Conservation (phyloP, 2,113 vertebrate genomes). For the Xenopus laevis region DNA sequence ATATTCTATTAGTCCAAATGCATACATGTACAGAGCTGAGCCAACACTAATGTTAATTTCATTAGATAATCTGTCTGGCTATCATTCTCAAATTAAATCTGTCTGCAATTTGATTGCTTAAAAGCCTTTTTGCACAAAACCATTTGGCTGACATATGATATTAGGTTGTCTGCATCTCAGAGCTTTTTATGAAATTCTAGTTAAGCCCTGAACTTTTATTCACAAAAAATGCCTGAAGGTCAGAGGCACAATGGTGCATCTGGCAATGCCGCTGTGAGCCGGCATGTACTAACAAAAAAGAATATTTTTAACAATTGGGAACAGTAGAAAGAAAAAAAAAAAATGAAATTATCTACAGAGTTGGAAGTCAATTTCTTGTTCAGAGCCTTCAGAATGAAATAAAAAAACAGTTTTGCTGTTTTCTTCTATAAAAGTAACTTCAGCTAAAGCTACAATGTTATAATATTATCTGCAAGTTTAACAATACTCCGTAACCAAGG, state of each 20-base stretch:
- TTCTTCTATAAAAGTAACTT: slow-evolving; percentile 18
- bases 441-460: slow-evolving; percentile 24
- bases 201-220: slow-evolving; percentile 45
- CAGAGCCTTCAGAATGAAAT: slow-evolving; percentile 17
- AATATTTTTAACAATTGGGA: slow-evolving; percentile 41
- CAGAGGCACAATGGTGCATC: slow-evolving; percentile 17
- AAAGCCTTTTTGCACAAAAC: slow-evolving; percentile 36
- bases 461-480: slow-evolving; percentile 21
- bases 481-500: slow-evolving; percentile 3
- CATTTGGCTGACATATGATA: slow-evolving; percentile 40
- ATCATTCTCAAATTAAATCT: slow-evolving; percentile 46
- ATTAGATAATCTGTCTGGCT: slow-evolving; percentile 44
- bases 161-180: slow-evolving; percentile 40
- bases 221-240: slow-evolving; percentile 48
- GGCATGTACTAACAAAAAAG: slow-evolving; percentile 20
- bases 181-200: slow-evolving; percentile 47
- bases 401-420: slow-evolving; percentile 29
- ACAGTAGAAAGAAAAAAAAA: neutral
- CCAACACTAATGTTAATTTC: slow-evolving; percentile 36
- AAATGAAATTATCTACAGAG: slow-evolving; percentile 37
- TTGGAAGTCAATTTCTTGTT: slow-evolving; percentile 34
- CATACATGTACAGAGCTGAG: slow-evolving; percentile 11
- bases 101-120: slow-evolving; percentile 44
- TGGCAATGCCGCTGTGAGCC: neutral
- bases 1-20: slow-evolving; percentile 8